Base-by-base conservation (phyloP, 2,113 vertebrate genomes). In the Dromaius novaehollandiae region DNA sequence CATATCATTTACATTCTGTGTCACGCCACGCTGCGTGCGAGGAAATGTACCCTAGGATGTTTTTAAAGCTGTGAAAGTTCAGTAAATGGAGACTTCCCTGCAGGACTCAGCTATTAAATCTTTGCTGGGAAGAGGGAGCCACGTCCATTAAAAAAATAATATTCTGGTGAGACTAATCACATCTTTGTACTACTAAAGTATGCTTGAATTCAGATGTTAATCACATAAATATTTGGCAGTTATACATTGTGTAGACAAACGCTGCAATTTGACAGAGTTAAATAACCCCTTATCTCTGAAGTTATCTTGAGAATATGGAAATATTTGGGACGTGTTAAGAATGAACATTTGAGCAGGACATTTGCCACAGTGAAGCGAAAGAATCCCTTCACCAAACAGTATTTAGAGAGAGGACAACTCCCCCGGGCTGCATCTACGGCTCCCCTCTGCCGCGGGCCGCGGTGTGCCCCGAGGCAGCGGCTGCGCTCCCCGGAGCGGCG, bases 51-150 rank as follows among this genome's bases (percentile, higher is more conserved):
- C 83, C 92, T 95, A 51, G 92, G 92, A 95, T 95, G 70, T 91
- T 95, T 96, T 85, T 92, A 88, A 83, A 95, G 74, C 94, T 78
- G 51, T 91, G 78, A 95, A 95, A 95, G 84, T 97, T 97, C 93
- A 93, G 89, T 88, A 97, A 97, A 96, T 97, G 68, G 88, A 97
- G 82, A 97, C 89, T 94, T 95, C 95, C 91, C 89, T 90, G 94
- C 95, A 97, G 94, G 96, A 96, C 64, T 97, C 94, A 91, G 96
- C 93, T 97, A 97, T 95, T 97, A 97, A 93, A 95, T 94, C 85
- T 96, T 91, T 61, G n/a, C 82, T 93, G 85, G 55, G 75, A 96
- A 96, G 89, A 88, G 40, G 65, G 88, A 95, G 64, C 88, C 44
- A 92, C 14, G 25, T 94, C 95, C 88, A 95, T 97, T 97, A 93